Conservation (phyloP, 1,140 invertebrate species). For the Chironomus striatipennis region DNA sequence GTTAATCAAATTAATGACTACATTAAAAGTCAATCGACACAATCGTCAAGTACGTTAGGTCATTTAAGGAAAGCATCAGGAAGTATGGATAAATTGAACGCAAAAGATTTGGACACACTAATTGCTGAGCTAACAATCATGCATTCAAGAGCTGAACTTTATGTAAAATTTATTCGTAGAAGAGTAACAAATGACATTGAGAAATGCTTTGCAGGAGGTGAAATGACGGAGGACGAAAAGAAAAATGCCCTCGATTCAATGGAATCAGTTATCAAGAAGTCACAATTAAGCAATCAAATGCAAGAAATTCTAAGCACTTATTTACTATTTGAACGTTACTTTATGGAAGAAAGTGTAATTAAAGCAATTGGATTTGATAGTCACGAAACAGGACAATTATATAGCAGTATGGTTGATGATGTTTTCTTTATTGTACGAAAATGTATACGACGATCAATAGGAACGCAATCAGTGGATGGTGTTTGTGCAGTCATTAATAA, state of each 20-base stretch:
- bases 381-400: slow-evolving; percentile 58
- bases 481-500: slow-evolving; percentile 96
- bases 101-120: slow-evolving; percentile 79
- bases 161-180: slow-evolving; percentile 78
- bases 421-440: slow-evolving; percentile 97
- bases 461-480: slow-evolving; percentile 87
- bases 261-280: slow-evolving; percentile 62
- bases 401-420: slow-evolving; percentile 93
- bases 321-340: slow-evolving; percentile 85
- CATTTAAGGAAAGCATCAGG: slow-evolving; percentile 38
- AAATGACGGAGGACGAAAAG: slow-evolving; percentile 44
- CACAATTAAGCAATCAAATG: slow-evolving; percentile 71
- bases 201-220: background rate
- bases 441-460: slow-evolving; percentile 81
- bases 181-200: slow-evolving; percentile 46
- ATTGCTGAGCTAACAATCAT: slow-evolving; percentile 87
- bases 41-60: slow-evolving; percentile 36
- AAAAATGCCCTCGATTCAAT: slow-evolving; percentile 50
- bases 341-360: slow-evolving; percentile 88
- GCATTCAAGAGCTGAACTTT: slow-evolving; percentile 83
- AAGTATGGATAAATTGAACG: slow-evolving; percentile 56
- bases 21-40: slow-evolving; percentile 38
- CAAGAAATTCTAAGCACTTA: slow-evolving; percentile 88
- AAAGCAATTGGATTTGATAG: slow-evolving; percentile 88
- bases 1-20: slow-evolving; percentile 53